These are phyloP conservation scores for Geotria australis DNA, from an alignment of 2,797 vertebrate species.

Conservation along the genomic window DNA sequence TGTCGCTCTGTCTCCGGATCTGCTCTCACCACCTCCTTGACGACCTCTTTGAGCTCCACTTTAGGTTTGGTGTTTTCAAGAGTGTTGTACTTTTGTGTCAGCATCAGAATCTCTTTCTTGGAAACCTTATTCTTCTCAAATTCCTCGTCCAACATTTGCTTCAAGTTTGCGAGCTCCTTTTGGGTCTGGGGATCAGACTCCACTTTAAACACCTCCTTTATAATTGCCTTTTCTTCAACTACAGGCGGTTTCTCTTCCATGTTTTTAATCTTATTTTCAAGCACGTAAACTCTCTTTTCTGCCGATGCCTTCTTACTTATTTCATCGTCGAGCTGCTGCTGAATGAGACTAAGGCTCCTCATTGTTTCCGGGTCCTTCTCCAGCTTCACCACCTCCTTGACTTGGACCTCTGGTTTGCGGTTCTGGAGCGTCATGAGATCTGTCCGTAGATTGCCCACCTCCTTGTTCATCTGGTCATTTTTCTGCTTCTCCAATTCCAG, in stretches of 20 bases:
- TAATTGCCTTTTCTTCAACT: neutral
- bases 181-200: conserved; percentile 35
- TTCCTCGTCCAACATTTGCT: conserved; percentile 34
- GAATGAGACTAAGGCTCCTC: too few relatives aligned
- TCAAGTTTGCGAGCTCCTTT: conserved; percentile 27
- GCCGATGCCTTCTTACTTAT: too few relatives aligned
- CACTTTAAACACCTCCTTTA: conserved; percentile 19
- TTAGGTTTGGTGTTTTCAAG: conserved; percentile 46
- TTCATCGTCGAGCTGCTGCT: too few relatives aligned
- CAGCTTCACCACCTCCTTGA: conserved; percentile 45
- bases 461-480: conserved; percentile 48
- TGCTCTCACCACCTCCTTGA: neutral
- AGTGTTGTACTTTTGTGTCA: conserved; percentile 3
- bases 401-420: conserved; percentile 48
- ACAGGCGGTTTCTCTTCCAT: too few relatives aligned
- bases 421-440: conserved; percentile 46
- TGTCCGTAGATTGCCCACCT: conserved; percentile 40
- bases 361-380: too few relatives aligned
- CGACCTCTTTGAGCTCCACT: conserved; percentile 41
- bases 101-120: neutral
- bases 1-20: neutral
- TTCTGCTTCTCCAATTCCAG: conserved; percentile 52
- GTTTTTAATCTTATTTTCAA: too few relatives aligned
- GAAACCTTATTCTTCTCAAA: conserved; percentile 1
- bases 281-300: too few relatives aligned